Evolutionary conservation across 2,888 invertebrate genomes (phyloP).

Genomic region (Plagodis pulveraria): DNA sequence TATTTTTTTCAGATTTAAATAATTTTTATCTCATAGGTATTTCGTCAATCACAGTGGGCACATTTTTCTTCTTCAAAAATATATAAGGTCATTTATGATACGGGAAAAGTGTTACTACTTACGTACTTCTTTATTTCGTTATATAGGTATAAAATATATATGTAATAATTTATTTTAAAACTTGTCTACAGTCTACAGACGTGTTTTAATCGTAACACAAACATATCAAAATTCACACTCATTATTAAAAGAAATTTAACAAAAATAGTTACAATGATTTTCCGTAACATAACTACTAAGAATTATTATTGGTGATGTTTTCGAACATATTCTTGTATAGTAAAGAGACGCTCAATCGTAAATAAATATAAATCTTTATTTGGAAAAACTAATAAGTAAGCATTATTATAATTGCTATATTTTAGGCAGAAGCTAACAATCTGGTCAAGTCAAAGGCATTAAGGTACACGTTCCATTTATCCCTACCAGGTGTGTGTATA

Average conservation of each 20-base stretch:
- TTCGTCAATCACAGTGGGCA: constrained; percentile 34
- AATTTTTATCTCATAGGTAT: constrained; percentile 34
- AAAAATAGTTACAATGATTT: constrained; percentile 15
- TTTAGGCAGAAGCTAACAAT: too few relatives aligned
- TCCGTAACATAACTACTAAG: constrained; percentile 26
- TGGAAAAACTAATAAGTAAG: constrained; percentile 5
- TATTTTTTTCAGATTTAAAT: constrained; percentile 43
- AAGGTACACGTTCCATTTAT: too few relatives aligned
- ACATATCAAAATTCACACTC: constrained; percentile 28
- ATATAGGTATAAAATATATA: too few relatives aligned
- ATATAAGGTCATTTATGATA: constrained; percentile 30
- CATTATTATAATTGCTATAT: too few relatives aligned
- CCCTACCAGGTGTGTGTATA: too few relatives aligned
- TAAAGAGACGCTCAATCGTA: constrained; percentile 20
- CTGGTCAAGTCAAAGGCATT: too few relatives aligned
- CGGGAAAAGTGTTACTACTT: constrained; percentile 30
- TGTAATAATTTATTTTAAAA: too few relatives aligned
- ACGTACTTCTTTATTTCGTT: background rate
- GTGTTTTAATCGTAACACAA: constrained; percentile 14
- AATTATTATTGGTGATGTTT: constrained; percentile 9
- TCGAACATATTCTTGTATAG: constrained; percentile 11
- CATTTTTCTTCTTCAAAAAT: constrained; percentile 20
- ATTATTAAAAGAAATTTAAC: constrained; percentile 7
- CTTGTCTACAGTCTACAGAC: constrained; percentile 6
- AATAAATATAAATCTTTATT: constrained; percentile 11